Evolutionary conservation across 2,113 vertebrate species (phyloP), one percentile per base, ranked within the genome.

Genomic region (Clinocottus analis): DNA sequence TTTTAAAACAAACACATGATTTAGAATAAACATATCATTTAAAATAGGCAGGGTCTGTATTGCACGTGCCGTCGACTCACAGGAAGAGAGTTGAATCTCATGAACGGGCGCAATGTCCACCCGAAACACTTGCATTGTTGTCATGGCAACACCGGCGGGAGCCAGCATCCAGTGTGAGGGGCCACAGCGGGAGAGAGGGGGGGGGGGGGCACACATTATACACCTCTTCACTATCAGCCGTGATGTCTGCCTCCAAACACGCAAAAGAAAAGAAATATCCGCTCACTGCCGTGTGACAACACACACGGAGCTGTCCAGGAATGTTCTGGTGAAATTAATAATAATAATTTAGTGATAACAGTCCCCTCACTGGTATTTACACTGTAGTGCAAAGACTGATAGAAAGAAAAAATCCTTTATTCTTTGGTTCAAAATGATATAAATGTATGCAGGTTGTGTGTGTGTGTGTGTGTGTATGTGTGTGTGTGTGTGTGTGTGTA

Each of bases 391-490:
- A 89, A 91, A 86, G 77, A 58, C 53, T 65, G 69, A 82, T 71
- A 77, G 16, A 86, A 87, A 85, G 39, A 63, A 77, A 63, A 77
- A 87, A 82, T 72, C 3, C 71, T 81, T 76, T 70, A n/a, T 76
- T 93, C 92, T 94, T 94, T 94, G 92, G 91, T 90, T 90, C 35
- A 90, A 91, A 91, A 89, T 87, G 6, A 78, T 87, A 87, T 16
- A 77, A 76, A 85, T 90, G 86, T 85, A 88, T 72, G 31, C 5
- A 31, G 31, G 31, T 31, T 5, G n/a, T n/a, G n/a, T n/a, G n/a
- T n/a, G n/a, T n/a, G n/a, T n/a, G n/a, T n/a, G n/a, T n/a, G n/a
- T n/a, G n/a, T n/a, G n/a, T n/a, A n/a, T n/a, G n/a, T n/a, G n/a
- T n/a, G n/a, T n/a, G n/a, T n/a, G n/a, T n/a, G n/a, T n/a, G n/a